Evolutionary conservation across 2,888 invertebrate species (phyloP).

Genomic region (Phyllotreta cruciferae): DNA sequence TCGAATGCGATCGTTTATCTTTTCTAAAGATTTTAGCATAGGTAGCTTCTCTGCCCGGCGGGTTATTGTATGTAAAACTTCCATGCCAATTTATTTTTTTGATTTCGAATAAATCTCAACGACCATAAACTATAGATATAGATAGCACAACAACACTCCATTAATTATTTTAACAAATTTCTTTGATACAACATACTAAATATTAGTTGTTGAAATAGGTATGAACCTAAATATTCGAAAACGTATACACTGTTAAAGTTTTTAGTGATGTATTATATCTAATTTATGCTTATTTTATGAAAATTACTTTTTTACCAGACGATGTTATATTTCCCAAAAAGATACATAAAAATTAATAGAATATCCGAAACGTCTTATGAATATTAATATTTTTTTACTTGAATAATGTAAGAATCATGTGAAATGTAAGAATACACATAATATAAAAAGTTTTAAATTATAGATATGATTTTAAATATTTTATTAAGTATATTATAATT

Average conservation of each 20-base stretch:
- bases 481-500: neutral
- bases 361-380: conserved; percentile 7
- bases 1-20: conserved; percentile 10
- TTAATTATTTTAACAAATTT: too few relatives aligned
- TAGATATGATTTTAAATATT: conserved; percentile 5
- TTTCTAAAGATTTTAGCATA: conserved; percentile 9
- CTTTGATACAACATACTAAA: too few relatives aligned
- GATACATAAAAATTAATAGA: conserved; percentile 10
- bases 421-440: neutral
- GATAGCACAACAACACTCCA: too few relatives aligned
- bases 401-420: conserved; percentile 3
- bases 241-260: neutral
- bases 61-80: conserved; percentile 8
- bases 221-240: too few relatives aligned
- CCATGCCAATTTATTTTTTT: too few relatives aligned
- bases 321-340: neutral
- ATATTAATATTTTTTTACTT: conserved; percentile 10
- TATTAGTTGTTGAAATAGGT: too few relatives aligned
- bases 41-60: neutral
- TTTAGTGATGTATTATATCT: conserved; percentile 6
- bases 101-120: too few relatives aligned
- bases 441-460: conserved; percentile 7
- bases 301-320: conserved; percentile 2
- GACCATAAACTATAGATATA: too few relatives aligned
- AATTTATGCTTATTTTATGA: conserved; percentile 19